Base-by-base conservation (phyloP, 2,888 invertebrate genomes). In the Cyclophora punctaria region DNA sequence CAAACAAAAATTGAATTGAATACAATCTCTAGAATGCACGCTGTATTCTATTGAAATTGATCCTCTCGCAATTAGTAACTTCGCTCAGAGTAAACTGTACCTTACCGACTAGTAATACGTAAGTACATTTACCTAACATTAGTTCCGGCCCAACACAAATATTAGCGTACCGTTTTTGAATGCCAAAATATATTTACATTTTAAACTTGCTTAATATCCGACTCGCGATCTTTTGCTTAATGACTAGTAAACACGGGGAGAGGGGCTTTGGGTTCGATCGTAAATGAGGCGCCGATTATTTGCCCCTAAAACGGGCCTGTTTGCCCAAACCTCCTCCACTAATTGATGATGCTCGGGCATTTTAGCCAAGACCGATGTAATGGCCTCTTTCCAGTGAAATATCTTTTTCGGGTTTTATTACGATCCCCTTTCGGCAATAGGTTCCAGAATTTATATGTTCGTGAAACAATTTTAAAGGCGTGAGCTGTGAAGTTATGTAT, bases 221-320 rank as follows among this genome's bases (percentile, higher is more conserved):
- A 44, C 44, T 50, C 6, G 57, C 66, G 59, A 73, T 81, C 80
- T 78, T 77, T 57, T 66, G 78, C 69, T 66, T 81, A 83, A 83
- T 82, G 81, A 82, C 73, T 78, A 81, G 83, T 81, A 81, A 83
- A 83, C 80, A 83, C 56, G 48, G 65, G 67, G 66, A 56, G 64
- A 66, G 64, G 67, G 64, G 57, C 58, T 63, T 62, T 60, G 71
- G 69, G 62, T 57, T 60, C 62, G 52, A 60, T 55, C 67, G 72
- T 69, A 78, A 81, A 80, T 81, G 80, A 79, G 77, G 69, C 75
- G 57, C 66, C 81, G 78, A 81, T 82, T 80, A 81, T 82, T 81
- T 80, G 75, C 71, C 67, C 69, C 71, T 71, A 73, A 78, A 71
- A 68, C 64, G 52, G 55, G 53, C 50, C 55, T 56, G 58, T 81